A percentile compares a stretch with the other conserved stretches of the same genome.
These are phyloP conservation scores for Ardeotis arabs DNA, from an alignment of 2,113 vertebrate genomes.

Conservation along the genomic window DNA sequence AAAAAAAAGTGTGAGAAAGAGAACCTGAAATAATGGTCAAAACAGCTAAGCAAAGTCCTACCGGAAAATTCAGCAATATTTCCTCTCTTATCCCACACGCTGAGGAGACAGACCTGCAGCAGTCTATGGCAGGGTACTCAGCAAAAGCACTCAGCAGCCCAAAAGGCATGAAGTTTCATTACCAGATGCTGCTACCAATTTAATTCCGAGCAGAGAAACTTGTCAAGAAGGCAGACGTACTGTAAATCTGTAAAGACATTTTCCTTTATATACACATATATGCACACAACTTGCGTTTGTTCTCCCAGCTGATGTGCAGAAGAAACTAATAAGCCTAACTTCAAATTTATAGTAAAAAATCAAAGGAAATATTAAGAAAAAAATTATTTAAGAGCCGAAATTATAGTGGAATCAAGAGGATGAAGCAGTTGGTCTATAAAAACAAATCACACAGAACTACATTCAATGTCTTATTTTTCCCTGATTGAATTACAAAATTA, in stretches of 20 bases:
- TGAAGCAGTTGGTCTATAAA: conserved; percentile 50
- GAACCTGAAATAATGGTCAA: neutral
- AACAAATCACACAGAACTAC: conserved; percentile 39
- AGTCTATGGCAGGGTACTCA: neutral
- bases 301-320: neutral
- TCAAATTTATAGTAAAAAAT: conserved; percentile 26
- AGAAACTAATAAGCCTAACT: conserved; percentile 13
- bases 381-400: conserved; percentile 3
- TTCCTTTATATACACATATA: neutral
- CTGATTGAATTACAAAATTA: conserved; percentile 48
- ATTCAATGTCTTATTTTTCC: conserved; percentile 14
- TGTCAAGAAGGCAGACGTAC: neutral
- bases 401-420: neutral
- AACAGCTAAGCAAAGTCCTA: neutral
- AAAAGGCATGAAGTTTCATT: neutral
- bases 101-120: neutral
- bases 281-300: neutral
- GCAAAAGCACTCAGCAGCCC: neutral
- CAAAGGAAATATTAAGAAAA: neutral
- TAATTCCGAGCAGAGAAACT: neutral
- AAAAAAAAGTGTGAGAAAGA: neutral
- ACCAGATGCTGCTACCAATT: neutral
- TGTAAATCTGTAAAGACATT: neutral
- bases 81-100: neutral
- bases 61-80: neutral